Base-by-base conservation (phyloP, 2,888 invertebrate genomes). In the Julus scanicus region DNA sequence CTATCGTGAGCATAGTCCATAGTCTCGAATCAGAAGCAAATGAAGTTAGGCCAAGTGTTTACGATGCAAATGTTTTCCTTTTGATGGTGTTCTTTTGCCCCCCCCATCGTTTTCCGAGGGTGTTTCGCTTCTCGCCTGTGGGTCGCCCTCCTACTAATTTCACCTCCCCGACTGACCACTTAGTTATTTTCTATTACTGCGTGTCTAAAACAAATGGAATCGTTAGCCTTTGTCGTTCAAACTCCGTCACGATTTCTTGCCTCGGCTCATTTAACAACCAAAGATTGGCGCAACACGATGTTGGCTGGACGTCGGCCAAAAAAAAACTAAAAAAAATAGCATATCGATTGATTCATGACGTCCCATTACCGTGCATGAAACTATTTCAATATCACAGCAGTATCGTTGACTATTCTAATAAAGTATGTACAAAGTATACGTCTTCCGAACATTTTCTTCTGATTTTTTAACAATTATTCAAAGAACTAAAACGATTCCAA, bases 301-400 rank as follows among this genome's bases (percentile, higher is more conserved):
- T 57, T 57, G n/a, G 57, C 57, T 57, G 57, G 57, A 57, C 57
- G 57, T 57, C 57, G n/a, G 57, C 3, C n/a, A n/a, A n/a, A 57
- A 57, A 57, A 57, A 57, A 57, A 1, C n/a, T 57, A 57, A 53
- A 53, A 53, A 53, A 53, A 53, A 53, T 15, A 53, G 57, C 2
- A 57, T n/a, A 57, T n/a, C 17, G 17, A n/a, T 57, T 57, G 57
- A 57, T 57, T 57, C 57, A 57, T 57, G 57, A n/a, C 17, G 57
- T n/a, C 57, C 57, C 57, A n/a, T n/a, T 57, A 57, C 57, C 17
- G 84, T 84, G 84, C 84, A 37, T 84, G 84, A 13, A 84, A 84
- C 84, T 17, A 84, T 40, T 84, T 84, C 84, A 84, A 20, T n/a
- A n/a, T n/a, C n/a, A n/a, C n/a, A n/a, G n/a, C n/a, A n/a, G n/a